Base-by-base conservation (phyloP, 1,140 invertebrate genomes). In the Drosophila kanapiae region DNA sequence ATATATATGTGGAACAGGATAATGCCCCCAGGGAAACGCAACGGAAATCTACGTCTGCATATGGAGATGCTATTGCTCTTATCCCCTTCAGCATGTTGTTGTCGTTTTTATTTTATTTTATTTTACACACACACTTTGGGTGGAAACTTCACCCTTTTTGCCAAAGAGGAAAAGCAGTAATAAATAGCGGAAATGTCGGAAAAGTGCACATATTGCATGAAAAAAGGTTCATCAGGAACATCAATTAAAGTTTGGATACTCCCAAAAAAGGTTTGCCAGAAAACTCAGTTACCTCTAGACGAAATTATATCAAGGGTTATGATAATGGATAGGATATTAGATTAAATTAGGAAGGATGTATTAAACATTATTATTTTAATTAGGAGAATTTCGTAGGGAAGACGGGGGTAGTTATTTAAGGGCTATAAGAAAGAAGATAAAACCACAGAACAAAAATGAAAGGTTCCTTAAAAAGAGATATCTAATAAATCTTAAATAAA, bases 131-230 rank as follows among this genome's bases (percentile, higher is more conserved):
- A 8, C 16, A 58, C 58, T 80, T 78, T 83, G 80, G 80, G 80
- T 63, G 62, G 45, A 60, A 60, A 57, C 70, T 87, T 70, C 71
- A 83, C 84, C 84, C 84, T 88, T 87, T 62, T n/a, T 7, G 4
- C 9, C 38, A 23, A 63, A 18, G 40, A 14, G 18, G 31, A 9
- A 59, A 57, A 62, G 61, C 48, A 72, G 59, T 70, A 61, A 71
- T 69, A 78, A 75, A 75, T 68, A 53, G 68, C 40, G 49, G 84
- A 59, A 84, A 75, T 68, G 58, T 71, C 40, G 49, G 84, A 59
- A 84, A 80, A 87, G 83, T 80, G 84, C 83, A 87, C 84, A 88
- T 88, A 80, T 83, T 87, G 83, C 71, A 72, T 76, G 71, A 78
- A 87, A 80, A 60, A 78, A 57, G 64, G 76, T 70, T 88, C 84